Conservation (phyloP, 2,888 invertebrate genomes). For the Folsomia candida region DNA sequence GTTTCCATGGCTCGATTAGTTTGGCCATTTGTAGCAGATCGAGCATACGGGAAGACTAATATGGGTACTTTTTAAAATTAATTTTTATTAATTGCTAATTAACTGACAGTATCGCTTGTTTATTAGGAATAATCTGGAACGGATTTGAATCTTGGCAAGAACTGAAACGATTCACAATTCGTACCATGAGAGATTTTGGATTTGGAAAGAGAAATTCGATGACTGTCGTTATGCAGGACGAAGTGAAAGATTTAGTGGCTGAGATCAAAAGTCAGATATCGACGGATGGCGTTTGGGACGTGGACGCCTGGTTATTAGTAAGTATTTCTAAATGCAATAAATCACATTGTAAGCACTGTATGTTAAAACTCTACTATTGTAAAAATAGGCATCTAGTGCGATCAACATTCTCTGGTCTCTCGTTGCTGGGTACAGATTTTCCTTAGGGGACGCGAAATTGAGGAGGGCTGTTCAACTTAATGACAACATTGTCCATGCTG, state of each 20-base stretch:
- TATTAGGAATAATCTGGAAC: slow-evolving; percentile 2
- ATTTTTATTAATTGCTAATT: neutral
- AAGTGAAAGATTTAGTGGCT: neutral
- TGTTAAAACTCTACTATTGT: too few relatives aligned
- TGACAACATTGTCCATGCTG: neutral
- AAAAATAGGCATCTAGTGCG: neutral
- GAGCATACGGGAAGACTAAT: neutral
- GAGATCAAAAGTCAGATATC: neutral
- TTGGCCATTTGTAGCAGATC: slow-evolving; percentile 3
- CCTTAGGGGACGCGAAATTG: neutral
- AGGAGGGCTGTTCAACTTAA: neutral
- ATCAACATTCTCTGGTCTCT: slow-evolving; percentile 7
- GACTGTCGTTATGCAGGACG: neutral
- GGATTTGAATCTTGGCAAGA: neutral
- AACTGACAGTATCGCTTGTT: neutral
- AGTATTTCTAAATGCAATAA: too few relatives aligned
- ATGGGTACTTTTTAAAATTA: neutral
- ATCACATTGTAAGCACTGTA: too few relatives aligned
- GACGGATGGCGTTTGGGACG: neutral
- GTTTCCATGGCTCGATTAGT: neutral
- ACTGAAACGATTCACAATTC: neutral
- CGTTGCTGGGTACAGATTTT: slow-evolving; percentile 3
- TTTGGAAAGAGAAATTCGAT: neutral
- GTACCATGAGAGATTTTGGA: slow-evolving; percentile 6
- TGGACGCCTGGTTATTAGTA: neutral